phyloP scores from a whole-genome alignment of 1,140 invertebrate genomes.

The Hyphantria cunea region DNA sequence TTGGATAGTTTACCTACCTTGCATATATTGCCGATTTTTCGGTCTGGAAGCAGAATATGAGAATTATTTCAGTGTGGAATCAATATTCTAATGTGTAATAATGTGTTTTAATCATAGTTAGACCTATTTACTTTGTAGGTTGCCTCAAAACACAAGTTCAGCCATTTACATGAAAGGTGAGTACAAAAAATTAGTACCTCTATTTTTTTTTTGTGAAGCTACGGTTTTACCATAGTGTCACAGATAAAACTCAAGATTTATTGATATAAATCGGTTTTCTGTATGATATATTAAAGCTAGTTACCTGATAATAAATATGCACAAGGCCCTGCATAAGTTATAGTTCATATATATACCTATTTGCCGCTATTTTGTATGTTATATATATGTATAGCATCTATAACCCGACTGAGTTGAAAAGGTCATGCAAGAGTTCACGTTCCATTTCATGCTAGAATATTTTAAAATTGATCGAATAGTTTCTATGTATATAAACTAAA shows the following conservation, averaged over 20 bases:
- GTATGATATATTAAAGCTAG: slow-evolving; percentile 47
- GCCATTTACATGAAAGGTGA: slow-evolving; percentile 82
- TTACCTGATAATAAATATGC: slow-evolving; percentile 55
- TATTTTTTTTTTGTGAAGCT: slow-evolving; percentile 66
- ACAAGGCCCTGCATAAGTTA: slow-evolving; percentile 61
- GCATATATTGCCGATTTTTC: slow-evolving; percentile 78
- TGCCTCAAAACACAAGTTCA: slow-evolving; percentile 64
- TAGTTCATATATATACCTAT: slow-evolving; percentile 65
- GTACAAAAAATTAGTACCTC: slow-evolving; percentile 78
- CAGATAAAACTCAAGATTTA: slow-evolving; percentile 1
- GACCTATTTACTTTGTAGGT: slow-evolving; percentile 44
- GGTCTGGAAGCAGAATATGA: slow-evolving; percentile 67
- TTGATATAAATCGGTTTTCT: slow-evolving; percentile 2
- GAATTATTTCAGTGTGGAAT: slow-evolving; percentile 57
- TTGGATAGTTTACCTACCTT: slow-evolving; percentile 80
- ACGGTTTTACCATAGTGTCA: slow-evolving; percentile 36
- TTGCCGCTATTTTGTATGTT: slow-evolving; percentile 75
- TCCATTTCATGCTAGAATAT: slow-evolving; percentile 39
- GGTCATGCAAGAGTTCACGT: slow-evolving; percentile 41
- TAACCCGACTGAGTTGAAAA: slow-evolving; percentile 63
- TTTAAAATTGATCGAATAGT: slow-evolving; percentile 21
- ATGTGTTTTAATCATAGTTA: slow-evolving; percentile 64
- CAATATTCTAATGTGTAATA: slow-evolving; percentile 52
- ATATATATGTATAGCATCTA: slow-evolving; percentile 61
- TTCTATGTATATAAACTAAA: background rate